A percentile compares a stretch with the other conserved stretches of the same genome.
Conservation (phyloP, 2,797 vertebrate genomes). For the Spea hammondii region DNA sequence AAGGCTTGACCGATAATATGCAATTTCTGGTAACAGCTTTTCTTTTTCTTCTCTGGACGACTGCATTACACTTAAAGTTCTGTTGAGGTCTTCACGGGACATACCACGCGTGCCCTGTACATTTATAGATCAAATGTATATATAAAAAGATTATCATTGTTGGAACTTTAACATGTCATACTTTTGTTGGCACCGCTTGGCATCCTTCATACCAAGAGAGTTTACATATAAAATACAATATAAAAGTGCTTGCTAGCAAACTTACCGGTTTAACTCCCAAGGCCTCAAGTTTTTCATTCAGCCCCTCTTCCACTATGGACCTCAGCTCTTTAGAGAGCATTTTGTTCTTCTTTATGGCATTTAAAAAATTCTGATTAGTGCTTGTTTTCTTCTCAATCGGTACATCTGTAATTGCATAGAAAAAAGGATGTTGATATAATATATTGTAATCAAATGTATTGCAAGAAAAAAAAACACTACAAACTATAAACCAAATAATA, state of each 20-base stretch:
- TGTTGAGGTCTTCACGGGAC: constrained; percentile 62
- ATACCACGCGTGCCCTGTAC: constrained; percentile 67
- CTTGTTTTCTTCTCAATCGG: constrained; percentile 61
- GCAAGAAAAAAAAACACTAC: no score
- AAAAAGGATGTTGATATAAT: no score
- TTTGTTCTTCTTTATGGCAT: constrained; percentile 63
- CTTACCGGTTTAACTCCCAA: constrained; percentile 72
- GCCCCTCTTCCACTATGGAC: constrained; percentile 65
- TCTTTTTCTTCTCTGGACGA: constrained; percentile 59
- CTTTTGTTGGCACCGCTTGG: neutral
- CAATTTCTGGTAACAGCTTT: constrained; percentile 64
- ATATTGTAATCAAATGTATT: no score
- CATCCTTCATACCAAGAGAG: neutral
- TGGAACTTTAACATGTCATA: no score
- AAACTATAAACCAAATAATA: no score
- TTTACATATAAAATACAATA: neutral
- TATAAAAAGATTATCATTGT: neutral
- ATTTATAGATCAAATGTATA: constrained; percentile 9
- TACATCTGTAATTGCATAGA: constrained; percentile 64
- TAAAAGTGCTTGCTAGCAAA: constrained; percentile 18
- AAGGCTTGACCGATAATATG: constrained; percentile 64
- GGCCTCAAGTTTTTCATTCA: constrained; percentile 68
- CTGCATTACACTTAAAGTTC: constrained; percentile 60
- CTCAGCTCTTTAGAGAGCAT: constrained; percentile 66
- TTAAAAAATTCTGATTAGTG: constrained; percentile 59